Evolutionary conservation across 2,888 invertebrate genomes (phyloP), one percentile per base, ranked within the genome.

Genomic region (Sicus ferrugineus): DNA sequence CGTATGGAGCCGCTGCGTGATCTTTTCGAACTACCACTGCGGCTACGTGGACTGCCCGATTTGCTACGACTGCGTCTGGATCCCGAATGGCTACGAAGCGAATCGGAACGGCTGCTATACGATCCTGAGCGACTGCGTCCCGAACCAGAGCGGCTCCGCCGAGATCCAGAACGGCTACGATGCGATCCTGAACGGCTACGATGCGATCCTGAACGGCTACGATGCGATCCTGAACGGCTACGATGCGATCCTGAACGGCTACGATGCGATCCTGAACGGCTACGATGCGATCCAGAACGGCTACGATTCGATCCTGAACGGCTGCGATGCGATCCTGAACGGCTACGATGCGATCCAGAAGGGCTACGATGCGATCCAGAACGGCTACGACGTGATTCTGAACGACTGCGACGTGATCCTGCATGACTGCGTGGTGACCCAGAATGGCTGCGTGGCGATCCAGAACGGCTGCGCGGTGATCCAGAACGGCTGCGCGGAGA

Each of bases 271-370:
- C 70, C 62, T 3, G 73, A 73, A 16, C 67, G 52, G 31, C 78
- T 75, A 48, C 82, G 81, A 52, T 77, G 74, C 3, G 75, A 73
- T 14, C 77, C 78, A 3, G 77, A 70, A 21, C 77, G 77, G 65
- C 77, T 73, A 14, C 70, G 70, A 26, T 68, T 52, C 9, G 70
- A 70, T 2, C 65, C 64, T 1, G 65, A 65, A 31, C 66, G 68
- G 34, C 68, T 72, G 6, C 67, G 61, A 28, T 46, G 31, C 6
- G 72, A 70, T 4, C 61, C 67, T 7, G 74, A 74, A 9, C 61
- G 30, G 21, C 70, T 70, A 21, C 64, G 64, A 1, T 78, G 77
- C 3, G 73, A 72, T 3, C 70, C 71, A 31, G 72, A 71, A 5
- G 68, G 65, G 23, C 79, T 74, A 31, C 82, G 81, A 42, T 77